Evolutionary conservation across 2,797 vertebrate species (phyloP).

Genomic region (Sebastes miniatus): DNA sequence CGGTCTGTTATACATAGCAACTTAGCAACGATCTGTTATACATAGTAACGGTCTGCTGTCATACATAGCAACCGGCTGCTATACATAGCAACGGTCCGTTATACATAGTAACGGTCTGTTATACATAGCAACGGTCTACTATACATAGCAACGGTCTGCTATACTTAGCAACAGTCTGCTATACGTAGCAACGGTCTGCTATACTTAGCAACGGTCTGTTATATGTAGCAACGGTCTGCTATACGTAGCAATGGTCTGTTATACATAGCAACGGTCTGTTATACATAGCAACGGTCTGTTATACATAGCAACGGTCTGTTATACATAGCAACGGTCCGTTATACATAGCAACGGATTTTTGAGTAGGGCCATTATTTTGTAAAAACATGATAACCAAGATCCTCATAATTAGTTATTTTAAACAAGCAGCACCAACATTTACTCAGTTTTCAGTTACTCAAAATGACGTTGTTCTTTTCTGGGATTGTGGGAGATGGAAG

Average conservation of each 20-base stretch:
- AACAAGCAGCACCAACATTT: not conserved
- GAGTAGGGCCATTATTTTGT: not conserved
- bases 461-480: not conserved
- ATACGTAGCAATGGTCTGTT: too few species aligned
- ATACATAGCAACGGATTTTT: too few species aligned
- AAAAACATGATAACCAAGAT: not conserved
- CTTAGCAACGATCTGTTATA: too few species aligned
- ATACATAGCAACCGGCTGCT: rapidly evolving
- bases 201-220: rapidly evolving
- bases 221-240: rapidly evolving
- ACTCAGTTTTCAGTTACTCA: not conserved
- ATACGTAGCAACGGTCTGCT: too few species aligned
- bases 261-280: rapidly evolving
- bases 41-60: too few species aligned
- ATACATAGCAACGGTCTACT: too few species aligned
- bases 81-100: rapidly evolving
- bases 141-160: too few species aligned
- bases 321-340: too few species aligned
- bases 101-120: rapidly evolving
- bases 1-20: too few species aligned
- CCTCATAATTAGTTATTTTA: not conserved
- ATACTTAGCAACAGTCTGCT: too few species aligned
- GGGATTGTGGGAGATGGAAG: not conserved
- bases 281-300: too few species aligned
- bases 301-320: too few species aligned